phyloP scores from a whole-genome alignment of 37 sponge, comb jelly and placozoan species.

The Ianthella basta region DNA sequence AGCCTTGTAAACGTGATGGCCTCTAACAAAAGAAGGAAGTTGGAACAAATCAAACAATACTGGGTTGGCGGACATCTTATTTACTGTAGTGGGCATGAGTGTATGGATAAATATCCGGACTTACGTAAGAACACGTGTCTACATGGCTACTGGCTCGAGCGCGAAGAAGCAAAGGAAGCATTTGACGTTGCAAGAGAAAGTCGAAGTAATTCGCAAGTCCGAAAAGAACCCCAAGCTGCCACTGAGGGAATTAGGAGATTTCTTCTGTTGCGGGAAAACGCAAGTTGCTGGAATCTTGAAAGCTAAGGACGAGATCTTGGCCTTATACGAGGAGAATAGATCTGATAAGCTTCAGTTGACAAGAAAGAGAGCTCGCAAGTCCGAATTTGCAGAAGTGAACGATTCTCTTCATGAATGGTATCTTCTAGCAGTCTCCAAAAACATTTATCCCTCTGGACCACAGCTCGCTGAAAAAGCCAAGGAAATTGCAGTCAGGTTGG shows the following conservation, averaged over 20 bases:
- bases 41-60: background rate
- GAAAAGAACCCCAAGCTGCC: constrained; percentile 32
- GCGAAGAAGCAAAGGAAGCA: constrained; percentile 22
- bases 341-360: constrained; percentile 1
- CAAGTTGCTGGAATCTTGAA: constrained; percentile 22
- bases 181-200: constrained; percentile 42
- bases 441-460: background rate
- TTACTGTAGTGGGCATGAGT: constrained; percentile 3
- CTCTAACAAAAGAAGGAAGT: constrained; percentile 30
- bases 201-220: constrained; percentile 32
- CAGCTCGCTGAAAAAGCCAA: constrained; percentile 65
- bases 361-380: constrained; percentile 33
- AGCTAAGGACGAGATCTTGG: background rate
- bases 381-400: constrained; percentile 26
- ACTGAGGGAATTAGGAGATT: constrained; percentile 47
- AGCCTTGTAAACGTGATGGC: background rate
- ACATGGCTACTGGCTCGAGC: constrained; percentile 8
- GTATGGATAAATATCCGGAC: background rate
- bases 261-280: constrained; percentile 58
- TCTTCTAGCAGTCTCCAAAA: constrained; percentile 14
- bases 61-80: background rate
- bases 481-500: constrained; percentile 50
- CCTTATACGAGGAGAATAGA: constrained; percentile 12
- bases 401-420: constrained; percentile 23
- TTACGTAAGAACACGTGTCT: too few relatives aligned